Conservation (phyloP, 1,140 invertebrate genomes). For the Drosophila arawakana region DNA sequence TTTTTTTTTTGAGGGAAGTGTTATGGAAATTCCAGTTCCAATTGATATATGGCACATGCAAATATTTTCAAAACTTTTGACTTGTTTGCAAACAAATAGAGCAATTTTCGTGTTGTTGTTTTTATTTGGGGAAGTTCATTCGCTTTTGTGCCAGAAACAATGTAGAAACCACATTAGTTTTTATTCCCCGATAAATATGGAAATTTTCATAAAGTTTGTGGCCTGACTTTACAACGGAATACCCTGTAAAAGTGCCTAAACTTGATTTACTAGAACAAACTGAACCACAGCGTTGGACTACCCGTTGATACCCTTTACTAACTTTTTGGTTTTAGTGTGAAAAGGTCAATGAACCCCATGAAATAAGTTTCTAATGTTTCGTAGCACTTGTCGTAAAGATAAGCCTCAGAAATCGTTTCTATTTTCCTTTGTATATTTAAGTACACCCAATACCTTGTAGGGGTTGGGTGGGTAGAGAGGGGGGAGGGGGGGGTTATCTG, state of each 20-base stretch:
- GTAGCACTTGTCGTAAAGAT: constrained; percentile 52
- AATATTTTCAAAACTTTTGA: constrained; percentile 67
- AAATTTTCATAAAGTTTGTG: constrained; percentile 49
- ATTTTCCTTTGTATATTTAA: constrained; percentile 30
- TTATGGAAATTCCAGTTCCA: constrained; percentile 71
- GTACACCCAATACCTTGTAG: constrained; percentile 8
- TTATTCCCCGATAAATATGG: constrained; percentile 58
- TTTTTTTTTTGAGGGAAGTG: constrained; percentile 11
- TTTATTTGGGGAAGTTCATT: constrained; percentile 61
- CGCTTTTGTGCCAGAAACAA: constrained; percentile 74
- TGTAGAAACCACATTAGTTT: constrained; percentile 58
- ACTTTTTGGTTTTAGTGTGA: constrained; percentile 9
- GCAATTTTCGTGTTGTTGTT: constrained; percentile 46
- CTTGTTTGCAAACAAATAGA: constrained; percentile 70
- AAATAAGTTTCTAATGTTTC: constrained; percentile 38
- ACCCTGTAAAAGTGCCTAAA: too few species aligned
- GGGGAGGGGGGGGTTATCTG: not conserved
- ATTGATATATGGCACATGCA: constrained; percentile 71
- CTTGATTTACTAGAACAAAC: too few species aligned
- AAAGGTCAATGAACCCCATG: constrained; percentile 47
- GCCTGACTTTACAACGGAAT: constrained; percentile 21
- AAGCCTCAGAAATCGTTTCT: constrained; percentile 34
- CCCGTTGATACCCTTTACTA: not conserved
- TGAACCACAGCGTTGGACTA: not conserved
- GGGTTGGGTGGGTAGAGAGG: too few species aligned